Conservation (phyloP, 1,140 invertebrate species). For the Portunus trituberculatus region DNA sequence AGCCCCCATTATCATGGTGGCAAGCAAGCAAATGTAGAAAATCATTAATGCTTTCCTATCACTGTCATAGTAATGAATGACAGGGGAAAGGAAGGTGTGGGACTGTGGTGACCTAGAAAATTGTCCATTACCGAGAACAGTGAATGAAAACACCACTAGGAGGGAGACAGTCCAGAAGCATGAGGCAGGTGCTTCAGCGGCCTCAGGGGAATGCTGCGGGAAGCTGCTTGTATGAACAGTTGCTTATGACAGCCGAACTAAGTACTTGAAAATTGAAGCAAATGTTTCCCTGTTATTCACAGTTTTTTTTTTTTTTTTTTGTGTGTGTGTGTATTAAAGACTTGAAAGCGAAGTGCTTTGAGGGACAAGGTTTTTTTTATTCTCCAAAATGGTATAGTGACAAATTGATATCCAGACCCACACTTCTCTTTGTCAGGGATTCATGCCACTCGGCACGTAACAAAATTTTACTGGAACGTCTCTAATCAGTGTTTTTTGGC, state of each 20-base stretch:
- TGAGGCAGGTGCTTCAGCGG: background rate
- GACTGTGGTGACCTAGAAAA: background rate
- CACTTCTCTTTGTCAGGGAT: background rate
- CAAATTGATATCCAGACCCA: background rate
- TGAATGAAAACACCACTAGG: background rate
- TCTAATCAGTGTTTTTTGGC: background rate
- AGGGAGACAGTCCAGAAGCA: background rate
- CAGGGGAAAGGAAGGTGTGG: background rate
- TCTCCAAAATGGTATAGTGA: background rate
- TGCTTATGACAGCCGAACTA: background rate
- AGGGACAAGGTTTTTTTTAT: background rate
- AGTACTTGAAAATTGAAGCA: background rate
- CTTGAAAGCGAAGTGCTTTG: background rate
- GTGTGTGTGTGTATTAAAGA: background rate
- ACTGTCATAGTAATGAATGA: background rate
- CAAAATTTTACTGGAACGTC: background rate
- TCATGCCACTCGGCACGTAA: background rate
- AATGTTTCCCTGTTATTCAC: background rate
- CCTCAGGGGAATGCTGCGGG: background rate
- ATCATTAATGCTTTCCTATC: background rate
- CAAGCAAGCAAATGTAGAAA: background rate
- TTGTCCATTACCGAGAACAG: background rate
- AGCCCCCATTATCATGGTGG: background rate
- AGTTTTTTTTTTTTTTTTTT: no score
- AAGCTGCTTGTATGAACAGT: background rate